phyloP scores from a whole-genome alignment of 2,888 invertebrate species.

The Gryllus longicercus region DNA sequence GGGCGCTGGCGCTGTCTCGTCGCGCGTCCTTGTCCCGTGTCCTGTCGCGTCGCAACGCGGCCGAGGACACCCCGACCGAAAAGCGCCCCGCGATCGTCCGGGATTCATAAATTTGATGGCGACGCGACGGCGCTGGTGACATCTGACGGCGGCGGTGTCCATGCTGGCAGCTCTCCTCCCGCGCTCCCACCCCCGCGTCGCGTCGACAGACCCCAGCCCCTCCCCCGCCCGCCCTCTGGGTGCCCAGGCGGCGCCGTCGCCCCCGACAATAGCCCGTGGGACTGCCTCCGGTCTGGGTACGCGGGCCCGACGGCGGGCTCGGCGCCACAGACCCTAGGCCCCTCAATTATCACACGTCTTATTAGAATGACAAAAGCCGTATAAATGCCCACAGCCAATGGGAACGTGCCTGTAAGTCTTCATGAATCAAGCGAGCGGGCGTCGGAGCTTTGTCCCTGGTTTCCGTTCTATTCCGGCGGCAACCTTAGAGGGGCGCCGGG shows the following conservation, averaged over 20 bases:
- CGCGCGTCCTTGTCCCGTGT: too few relatives aligned
- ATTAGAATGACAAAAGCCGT: slow-evolving; percentile 17
- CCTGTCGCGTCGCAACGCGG: too few relatives aligned
- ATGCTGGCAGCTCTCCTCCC: not conserved
- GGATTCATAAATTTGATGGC: slow-evolving; percentile 4
- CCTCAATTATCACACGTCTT: slow-evolving; percentile 11
- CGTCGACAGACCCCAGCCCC: not conserved
- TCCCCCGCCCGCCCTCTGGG: not conserved
- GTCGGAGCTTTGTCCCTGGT: not conserved
- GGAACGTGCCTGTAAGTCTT: not conserved
- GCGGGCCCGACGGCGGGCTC: not conserved
- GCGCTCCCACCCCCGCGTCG: not conserved
- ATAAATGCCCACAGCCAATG: slow-evolving; percentile 6
- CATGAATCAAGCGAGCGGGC: slow-evolving; percentile 4
- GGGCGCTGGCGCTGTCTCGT: too few relatives aligned
- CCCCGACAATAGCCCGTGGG: not conserved
- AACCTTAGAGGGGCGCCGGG: not conserved
- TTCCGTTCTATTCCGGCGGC: slow-evolving; percentile 4
- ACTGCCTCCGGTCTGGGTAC: not conserved
- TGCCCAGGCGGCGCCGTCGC: not conserved
- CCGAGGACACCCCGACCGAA: too few relatives aligned
- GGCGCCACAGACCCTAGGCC: not conserved
- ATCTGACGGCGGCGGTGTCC: not conserved
- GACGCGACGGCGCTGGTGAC: not conserved
- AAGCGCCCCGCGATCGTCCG: not conserved